phyloP scores from a whole-genome alignment of 2,888 invertebrate species.

The Syrista parreyssii region DNA sequence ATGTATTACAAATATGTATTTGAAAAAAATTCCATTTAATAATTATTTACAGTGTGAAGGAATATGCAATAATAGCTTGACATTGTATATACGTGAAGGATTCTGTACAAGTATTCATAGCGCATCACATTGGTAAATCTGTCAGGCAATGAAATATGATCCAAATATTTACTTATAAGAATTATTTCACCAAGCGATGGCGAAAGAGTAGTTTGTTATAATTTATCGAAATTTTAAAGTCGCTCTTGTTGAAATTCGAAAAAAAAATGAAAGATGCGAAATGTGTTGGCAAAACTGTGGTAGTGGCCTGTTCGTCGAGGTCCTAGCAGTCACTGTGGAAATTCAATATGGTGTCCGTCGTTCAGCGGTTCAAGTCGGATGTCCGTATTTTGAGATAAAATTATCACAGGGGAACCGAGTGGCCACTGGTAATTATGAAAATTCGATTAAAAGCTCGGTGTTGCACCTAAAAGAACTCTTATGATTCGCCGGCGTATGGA shows the following conservation, averaged over 20 bases:
- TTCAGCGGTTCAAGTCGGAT: constrained; percentile 45
- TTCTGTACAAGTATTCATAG: neutral
- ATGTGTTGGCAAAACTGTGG: constrained; percentile 1
- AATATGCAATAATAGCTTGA: neutral
- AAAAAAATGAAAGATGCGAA: neutral
- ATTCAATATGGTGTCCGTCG: constrained; percentile 58
- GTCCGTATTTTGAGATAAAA: constrained; percentile 46
- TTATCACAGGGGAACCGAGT: constrained; percentile 18
- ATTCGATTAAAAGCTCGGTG: constrained; percentile 51
- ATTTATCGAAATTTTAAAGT: neutral
- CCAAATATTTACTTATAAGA: neutral
- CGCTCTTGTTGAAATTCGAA: neutral
- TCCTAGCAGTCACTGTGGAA: constrained; percentile 24
- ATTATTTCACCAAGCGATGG: neutral
- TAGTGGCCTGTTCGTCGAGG: neutral
- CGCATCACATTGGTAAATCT: neutral
- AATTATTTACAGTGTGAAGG: neutral
- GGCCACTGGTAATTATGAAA: constrained; percentile 52
- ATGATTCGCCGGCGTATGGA: constrained; percentile 30
- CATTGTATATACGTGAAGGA: neutral
- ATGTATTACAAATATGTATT: neutral
- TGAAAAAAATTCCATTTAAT: neutral
- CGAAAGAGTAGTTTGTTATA: neutral
- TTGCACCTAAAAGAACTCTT: constrained; percentile 33
- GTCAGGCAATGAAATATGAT: neutral